Conservation (phyloP, 2,797 vertebrate species). For the Carapus acus region DNA sequence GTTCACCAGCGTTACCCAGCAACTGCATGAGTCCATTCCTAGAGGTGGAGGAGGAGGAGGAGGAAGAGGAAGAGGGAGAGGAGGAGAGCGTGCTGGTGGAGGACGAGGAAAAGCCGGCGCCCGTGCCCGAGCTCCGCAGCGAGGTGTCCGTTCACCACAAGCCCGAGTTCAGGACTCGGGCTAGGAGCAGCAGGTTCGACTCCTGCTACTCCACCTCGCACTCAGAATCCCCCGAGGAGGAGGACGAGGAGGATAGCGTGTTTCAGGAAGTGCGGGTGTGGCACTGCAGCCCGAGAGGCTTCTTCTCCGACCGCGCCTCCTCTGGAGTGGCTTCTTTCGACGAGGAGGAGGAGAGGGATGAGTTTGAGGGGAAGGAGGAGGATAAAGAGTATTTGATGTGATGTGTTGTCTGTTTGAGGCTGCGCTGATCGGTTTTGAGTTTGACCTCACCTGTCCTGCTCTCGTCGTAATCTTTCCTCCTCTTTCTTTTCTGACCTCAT, state of each 20-base stretch:
- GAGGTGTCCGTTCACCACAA: constrained; percentile 73
- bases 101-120: constrained; percentile 49
- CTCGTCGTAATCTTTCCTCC: constrained; percentile 31
- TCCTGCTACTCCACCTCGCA: constrained; percentile 87
- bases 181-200: constrained; percentile 82
- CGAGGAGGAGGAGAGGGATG: constrained; percentile 74
- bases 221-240: constrained; percentile 81
- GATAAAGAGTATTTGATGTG: constrained; percentile 66
- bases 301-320: constrained; percentile 84
- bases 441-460: constrained; percentile 47
- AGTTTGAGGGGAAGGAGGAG: constrained; percentile 62
- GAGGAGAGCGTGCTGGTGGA: constrained; percentile 51
- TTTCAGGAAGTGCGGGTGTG: constrained; percentile 68
- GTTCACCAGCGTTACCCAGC: constrained; percentile 44
- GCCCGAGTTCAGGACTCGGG: constrained; percentile 72
- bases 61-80: constrained; percentile 51
- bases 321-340: constrained; percentile 90
- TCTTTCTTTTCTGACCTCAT: constrained; percentile 13
- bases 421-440: constrained; percentile 52
- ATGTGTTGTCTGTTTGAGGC: constrained; percentile 52
- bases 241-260: constrained; percentile 74
- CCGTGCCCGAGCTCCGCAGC: constrained; percentile 69
- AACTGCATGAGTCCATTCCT: constrained; percentile 47
- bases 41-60: constrained; percentile 43
- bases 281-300: constrained; percentile 73